phyloP scores from a whole-genome alignment of 2,797 vertebrate species.

The Clarias platycephalus region DNA sequence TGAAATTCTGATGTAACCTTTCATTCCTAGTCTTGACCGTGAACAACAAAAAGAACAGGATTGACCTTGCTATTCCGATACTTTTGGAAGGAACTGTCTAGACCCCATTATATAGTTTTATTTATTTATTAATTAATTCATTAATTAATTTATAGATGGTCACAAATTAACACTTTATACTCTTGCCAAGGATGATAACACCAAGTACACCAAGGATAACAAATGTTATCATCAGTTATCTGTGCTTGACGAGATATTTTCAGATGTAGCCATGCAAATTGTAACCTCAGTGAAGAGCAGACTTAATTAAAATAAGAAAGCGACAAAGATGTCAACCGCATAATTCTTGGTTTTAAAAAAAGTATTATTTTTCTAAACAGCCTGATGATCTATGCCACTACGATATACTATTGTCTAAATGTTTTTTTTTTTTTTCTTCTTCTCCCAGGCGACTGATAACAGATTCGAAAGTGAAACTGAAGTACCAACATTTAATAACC shows the following conservation, averaged over 20 bases:
- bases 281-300: not conserved
- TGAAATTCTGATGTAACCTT: not conserved
- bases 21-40: not conserved
- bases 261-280: not conserved
- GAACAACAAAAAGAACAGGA: not conserved
- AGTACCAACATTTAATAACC: slow-evolving; percentile 99
- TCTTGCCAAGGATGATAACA: not conserved
- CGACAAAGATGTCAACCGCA: not conserved
- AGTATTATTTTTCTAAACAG: no score
- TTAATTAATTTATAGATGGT: not conserved
- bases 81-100: not conserved
- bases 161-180: no score
- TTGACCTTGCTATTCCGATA: not conserved
- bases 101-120: not conserved
- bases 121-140: no score
- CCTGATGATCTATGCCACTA: not conserved
- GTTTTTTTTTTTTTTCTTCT: slow-evolving; percentile 49
- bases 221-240: no score
- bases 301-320: not conserved
- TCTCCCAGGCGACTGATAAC: slow-evolving; percentile 92
- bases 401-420: not conserved
- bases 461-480: slow-evolving; percentile 99
- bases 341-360: not conserved
- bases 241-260: not conserved
- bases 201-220: not conserved